Conservation (phyloP, 1,140 invertebrate species). For the Drosophila tsacasi region DNA sequence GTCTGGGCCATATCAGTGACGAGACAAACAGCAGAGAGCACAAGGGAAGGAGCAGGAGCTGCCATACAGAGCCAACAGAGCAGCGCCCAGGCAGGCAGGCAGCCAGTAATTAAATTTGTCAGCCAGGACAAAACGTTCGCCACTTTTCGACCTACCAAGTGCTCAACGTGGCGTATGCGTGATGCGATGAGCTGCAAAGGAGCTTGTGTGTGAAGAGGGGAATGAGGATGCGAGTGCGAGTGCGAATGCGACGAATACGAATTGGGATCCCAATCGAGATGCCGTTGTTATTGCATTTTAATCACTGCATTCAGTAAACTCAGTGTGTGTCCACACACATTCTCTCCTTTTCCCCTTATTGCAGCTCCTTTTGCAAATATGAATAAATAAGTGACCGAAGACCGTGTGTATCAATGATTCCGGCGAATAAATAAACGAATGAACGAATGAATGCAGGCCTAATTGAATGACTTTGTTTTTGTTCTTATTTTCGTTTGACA, state of each 20-base stretch:
- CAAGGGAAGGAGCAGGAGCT: constrained; percentile 7
- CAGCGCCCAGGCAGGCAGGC: constrained; percentile 13
- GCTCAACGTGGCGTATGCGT: constrained; percentile 70
- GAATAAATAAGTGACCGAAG: constrained; percentile 33
- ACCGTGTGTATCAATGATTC: constrained; percentile 14
- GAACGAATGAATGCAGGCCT: constrained; percentile 4
- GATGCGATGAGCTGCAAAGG: constrained; percentile 45
- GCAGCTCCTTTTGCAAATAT: constrained; percentile 22
- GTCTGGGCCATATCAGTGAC: constrained; percentile 68
- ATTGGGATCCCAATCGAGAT: constrained; percentile 5
- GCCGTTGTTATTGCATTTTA: constrained; percentile 62
- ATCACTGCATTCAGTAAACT: constrained; percentile 55
- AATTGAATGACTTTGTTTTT: constrained; percentile 17
- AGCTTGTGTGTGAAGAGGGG: constrained; percentile 3
- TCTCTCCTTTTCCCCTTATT: constrained; percentile 20
- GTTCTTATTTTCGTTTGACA: constrained; percentile 11
- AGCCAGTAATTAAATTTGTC: constrained; percentile 82
- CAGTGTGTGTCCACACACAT: constrained; percentile 37
- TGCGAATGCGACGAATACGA: background rate
- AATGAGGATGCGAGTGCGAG: background rate
- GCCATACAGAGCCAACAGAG: constrained; percentile 5
- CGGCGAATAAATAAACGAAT: constrained; percentile 1
- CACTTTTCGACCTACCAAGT: constrained; percentile 66
- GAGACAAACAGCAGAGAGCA: constrained; percentile 61
- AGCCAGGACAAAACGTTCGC: constrained; percentile 71